A percentile compares a stretch with the other conserved stretches of the same genome.
phyloP scores from a whole-genome alignment of 2,888 invertebrate species.

The Monoplex corrugatus region DNA sequence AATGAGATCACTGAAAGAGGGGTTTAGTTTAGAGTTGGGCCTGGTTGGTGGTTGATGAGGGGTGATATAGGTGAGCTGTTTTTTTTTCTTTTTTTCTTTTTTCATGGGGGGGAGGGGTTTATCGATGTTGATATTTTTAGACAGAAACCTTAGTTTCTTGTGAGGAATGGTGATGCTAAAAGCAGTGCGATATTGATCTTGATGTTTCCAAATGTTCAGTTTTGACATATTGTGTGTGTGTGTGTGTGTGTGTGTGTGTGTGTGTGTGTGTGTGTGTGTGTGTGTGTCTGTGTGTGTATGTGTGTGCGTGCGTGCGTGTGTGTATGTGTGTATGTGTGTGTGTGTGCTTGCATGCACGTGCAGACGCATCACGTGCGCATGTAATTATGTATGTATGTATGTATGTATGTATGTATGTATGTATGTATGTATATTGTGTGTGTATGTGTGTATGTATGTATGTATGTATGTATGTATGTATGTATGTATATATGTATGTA shows the following conservation, averaged over 20 bases:
- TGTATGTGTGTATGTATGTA: background rate
- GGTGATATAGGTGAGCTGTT: too few relatives aligned
- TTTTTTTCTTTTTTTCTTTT: too few relatives aligned
- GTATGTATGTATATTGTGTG: background rate
- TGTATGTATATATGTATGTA: background rate
- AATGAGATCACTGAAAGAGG: too few relatives aligned
- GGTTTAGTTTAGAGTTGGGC: too few relatives aligned
- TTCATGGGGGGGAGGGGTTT: too few relatives aligned
- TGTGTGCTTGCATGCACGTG: too few relatives aligned
- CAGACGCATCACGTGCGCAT: background rate
- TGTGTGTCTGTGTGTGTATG: background rate
- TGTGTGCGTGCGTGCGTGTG: constrained; percentile 8
- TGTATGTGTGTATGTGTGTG: too few relatives aligned
- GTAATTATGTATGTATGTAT: background rate
- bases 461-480: background rate
- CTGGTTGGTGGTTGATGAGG: too few relatives aligned
- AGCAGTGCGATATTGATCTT: too few relatives aligned
- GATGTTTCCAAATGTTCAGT: background rate
- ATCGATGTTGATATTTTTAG: too few relatives aligned
- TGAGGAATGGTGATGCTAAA: too few relatives aligned
- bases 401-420: background rate
- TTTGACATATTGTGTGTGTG: constrained; percentile 31
- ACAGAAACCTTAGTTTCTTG: too few relatives aligned
- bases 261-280: background rate
- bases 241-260: background rate